Conservation (phyloP, 2,888 invertebrate genomes). For the Lasioglossum morio region DNA sequence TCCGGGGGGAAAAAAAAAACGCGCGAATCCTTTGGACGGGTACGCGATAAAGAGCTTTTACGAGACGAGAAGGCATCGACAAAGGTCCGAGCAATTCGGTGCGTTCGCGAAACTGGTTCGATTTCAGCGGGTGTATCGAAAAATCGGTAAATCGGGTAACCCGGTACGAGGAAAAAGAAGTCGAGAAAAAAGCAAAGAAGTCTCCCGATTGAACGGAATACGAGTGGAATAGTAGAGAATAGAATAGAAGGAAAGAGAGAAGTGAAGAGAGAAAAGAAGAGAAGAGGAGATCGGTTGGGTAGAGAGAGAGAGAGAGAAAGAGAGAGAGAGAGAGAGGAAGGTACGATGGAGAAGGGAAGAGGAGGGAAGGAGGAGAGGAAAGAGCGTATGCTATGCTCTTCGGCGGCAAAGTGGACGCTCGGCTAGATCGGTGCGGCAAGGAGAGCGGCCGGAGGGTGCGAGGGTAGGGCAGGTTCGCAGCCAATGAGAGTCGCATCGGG, state of each 20-base stretch:
- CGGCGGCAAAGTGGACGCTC: constrained; percentile 47
- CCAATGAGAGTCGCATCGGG: constrained; percentile 82
- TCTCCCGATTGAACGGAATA: constrained; percentile 12
- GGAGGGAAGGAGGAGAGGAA: constrained; percentile 36
- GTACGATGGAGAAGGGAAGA: neutral
- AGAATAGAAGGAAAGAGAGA: neutral
- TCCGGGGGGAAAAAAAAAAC: neutral
- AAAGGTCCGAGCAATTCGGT: constrained; percentile 12
- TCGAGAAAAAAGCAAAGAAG: neutral
- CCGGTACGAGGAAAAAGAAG: constrained; percentile 9
- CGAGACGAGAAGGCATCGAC: neutral
- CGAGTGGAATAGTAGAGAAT: neutral
- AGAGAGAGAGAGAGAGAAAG: too few relatives aligned
- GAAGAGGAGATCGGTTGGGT: neutral
- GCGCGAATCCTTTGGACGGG: neutral
- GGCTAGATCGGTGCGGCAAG: constrained; percentile 50
- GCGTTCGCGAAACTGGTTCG: constrained; percentile 24
- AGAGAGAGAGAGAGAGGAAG: too few relatives aligned
- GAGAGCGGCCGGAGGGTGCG: constrained; percentile 68
- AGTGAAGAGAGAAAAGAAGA: neutral
- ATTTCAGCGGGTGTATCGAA: constrained; percentile 25
- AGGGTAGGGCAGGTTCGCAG: constrained; percentile 78
- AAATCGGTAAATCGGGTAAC: constrained; percentile 20
- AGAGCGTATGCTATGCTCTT: constrained; percentile 34
- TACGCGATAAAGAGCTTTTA: neutral